Evolutionary conservation across 2,888 invertebrate genomes (phyloP), one percentile per base, ranked within the genome.

Genomic region (Pasiphila rectangulata): DNA sequence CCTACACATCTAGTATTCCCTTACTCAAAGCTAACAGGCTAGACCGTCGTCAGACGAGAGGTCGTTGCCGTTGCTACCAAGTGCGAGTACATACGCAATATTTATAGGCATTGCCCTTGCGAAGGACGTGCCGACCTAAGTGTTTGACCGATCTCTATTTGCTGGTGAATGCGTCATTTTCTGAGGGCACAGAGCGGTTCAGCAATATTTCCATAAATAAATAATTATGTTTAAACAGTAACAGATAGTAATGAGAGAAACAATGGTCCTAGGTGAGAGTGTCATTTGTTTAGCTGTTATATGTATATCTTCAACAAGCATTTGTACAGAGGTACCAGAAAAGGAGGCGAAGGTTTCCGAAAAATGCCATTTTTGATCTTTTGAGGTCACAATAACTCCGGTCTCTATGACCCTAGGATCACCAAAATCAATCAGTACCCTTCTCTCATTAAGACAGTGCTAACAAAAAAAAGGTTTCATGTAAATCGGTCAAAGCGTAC

Each of bases 101-200:
- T 74, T 73, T 72, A 70, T 69, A 71, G 73, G 64, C 62, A 47
- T 53, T 72, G 79, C 76, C 83, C 83, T 83, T 83, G 79, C 68
- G 59, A 75, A 82, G 80, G 83, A 74, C 82, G 63, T 57, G 39
- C 56, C 55, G 61, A 53, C 60, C 61, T 62, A 50, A 66, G 62
- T 61, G 59, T 64, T 67, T 64, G 67, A 63, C 68, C 67, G 64
- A 56, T 51, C 57, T 51, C 57, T 62, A 58, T 62, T 57, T 52
- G 61, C 56, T 57, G 13, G 46, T 13, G 49, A 56, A 49, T 55
- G 51, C 48, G 51, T 42, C 41, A 48, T 51, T 12, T 35, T 47
- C 30, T 2, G 29, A 9, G 20, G 32, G 32, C 32, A 19, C 32
- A 10, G 32, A 9, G 2, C 21, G 21, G 7, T 32, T 16, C 16